These are phyloP conservation scores for Acronicta alni DNA, from an alignment of 2,888 invertebrate genomes.

Conservation along the genomic window DNA sequence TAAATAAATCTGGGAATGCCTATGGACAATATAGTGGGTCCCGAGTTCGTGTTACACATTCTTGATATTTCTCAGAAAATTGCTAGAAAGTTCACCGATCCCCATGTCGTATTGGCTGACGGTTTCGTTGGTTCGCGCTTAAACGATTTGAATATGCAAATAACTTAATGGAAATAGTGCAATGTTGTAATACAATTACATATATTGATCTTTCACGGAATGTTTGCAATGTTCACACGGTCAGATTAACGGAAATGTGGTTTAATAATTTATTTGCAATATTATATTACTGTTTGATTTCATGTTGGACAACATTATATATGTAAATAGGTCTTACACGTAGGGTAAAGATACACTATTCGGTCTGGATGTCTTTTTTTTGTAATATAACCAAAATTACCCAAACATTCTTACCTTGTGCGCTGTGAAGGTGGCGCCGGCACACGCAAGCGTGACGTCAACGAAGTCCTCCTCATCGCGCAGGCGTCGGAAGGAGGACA, in stretches of 20 bases:
- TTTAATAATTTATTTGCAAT: not conserved
- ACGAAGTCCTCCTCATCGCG: conserved; percentile 97
- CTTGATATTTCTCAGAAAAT: conserved; percentile 33
- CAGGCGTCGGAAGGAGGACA: conserved; percentile 96
- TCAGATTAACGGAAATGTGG: not conserved
- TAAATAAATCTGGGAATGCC: conserved; percentile 24
- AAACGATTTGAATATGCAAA: conserved; percentile 42
- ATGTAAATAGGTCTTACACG: too few relatives aligned
- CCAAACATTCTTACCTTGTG: conserved; percentile 90
- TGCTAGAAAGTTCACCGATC: conserved; percentile 29
- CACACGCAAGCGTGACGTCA: conserved; percentile 97
- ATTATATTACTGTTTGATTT: too few relatives aligned
- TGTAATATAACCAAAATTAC: conserved; percentile 35
- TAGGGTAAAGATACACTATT: too few relatives aligned
- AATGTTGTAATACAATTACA: conserved; percentile 19
- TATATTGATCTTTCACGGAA: conserved; percentile 15
- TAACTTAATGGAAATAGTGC: conserved; percentile 36
- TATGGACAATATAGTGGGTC: conserved; percentile 11
- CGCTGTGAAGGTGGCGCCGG: conserved; percentile 96
- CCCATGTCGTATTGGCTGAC: conserved; percentile 22
- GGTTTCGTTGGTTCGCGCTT: conserved; percentile 29
- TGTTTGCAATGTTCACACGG: not conserved
- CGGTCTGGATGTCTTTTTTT: too few relatives aligned
- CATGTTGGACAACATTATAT: too few relatives aligned
- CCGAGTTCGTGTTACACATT: conserved; percentile 29